Conservation (phyloP, 2,888 invertebrate genomes). For the Melieria picta region DNA sequence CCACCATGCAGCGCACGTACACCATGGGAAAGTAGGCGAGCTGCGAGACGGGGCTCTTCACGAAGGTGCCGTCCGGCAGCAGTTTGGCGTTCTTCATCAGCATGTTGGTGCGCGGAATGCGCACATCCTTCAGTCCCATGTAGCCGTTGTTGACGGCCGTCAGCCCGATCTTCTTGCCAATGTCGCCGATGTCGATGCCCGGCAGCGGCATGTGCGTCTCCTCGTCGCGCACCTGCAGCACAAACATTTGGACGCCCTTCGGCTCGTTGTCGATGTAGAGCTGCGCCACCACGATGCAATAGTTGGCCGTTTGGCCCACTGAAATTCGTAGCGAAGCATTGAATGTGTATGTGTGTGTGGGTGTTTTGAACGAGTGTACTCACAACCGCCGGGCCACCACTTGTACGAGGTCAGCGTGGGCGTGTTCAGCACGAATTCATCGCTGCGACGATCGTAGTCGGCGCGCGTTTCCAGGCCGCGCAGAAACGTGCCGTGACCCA, state of each 20-base stretch:
- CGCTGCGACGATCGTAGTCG: constrained; percentile 74
- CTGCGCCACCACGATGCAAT: constrained; percentile 90
- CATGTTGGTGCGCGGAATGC: constrained; percentile 90
- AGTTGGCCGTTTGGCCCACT: constrained; percentile 93
- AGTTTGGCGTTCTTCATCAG: constrained; percentile 92
- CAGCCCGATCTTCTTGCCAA: constrained; percentile 91
- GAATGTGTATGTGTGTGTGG: neutral
- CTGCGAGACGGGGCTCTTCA: constrained; percentile 81
- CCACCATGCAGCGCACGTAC: constrained; percentile 84
- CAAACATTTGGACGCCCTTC: constrained; percentile 89
- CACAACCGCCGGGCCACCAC: constrained; percentile 95
- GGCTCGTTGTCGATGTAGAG: constrained; percentile 81
- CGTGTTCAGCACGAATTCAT: constrained; percentile 87
- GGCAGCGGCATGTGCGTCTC: constrained; percentile 85
- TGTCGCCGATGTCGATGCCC: constrained; percentile 91
- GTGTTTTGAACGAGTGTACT: constrained; percentile 63
- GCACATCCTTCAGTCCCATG: constrained; percentile 82
- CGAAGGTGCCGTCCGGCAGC: constrained; percentile 88
- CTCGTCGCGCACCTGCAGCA: constrained; percentile 87
- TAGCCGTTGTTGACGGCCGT: constrained; percentile 91
- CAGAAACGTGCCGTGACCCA: constrained; percentile 93
- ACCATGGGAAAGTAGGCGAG: constrained; percentile 87
- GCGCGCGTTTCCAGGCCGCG: constrained; percentile 89
- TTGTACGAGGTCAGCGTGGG: constrained; percentile 89
- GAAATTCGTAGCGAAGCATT: neutral